Evolutionary conservation across 2,888 invertebrate species (phyloP).

Genomic region (Cantharis rustica): DNA sequence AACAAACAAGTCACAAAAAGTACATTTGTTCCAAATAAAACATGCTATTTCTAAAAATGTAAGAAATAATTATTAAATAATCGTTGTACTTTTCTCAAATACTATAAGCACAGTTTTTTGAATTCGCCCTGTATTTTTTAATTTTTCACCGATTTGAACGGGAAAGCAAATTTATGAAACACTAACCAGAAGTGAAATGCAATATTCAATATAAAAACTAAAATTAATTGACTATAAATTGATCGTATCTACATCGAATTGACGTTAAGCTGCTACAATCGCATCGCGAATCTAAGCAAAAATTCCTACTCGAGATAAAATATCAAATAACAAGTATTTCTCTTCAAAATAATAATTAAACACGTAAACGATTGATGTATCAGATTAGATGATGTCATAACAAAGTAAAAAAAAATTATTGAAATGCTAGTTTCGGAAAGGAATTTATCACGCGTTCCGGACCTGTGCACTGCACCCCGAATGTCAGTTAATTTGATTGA

Average conservation of each 20-base stretch:
- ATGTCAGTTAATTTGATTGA: not conserved
- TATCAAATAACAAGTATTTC: not conserved
- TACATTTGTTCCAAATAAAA: too few species aligned
- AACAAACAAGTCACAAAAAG: too few species aligned
- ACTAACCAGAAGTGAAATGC: not conserved
- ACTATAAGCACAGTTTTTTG: too few species aligned
- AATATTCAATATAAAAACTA: not conserved
- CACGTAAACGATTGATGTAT: not conserved
- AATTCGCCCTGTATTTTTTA: not conserved
- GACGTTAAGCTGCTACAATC: not conserved
- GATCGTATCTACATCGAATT: not conserved
- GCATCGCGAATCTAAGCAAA: not conserved
- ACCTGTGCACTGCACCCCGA: not conserved
- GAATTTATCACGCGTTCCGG: not conserved
- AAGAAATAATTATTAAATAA: too few species aligned
- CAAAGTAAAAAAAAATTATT: not conserved
- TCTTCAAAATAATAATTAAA: not conserved
- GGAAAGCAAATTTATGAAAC: not conserved
- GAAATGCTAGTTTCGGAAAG: not conserved
- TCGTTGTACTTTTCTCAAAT: too few species aligned
- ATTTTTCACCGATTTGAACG: not conserved
- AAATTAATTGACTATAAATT: not conserved
- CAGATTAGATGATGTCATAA: not conserved
- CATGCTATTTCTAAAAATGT: too few species aligned
- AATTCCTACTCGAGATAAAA: not conserved